Base-by-base conservation (phyloP, 2,888 invertebrate species). In the Agrotis segetum region DNA sequence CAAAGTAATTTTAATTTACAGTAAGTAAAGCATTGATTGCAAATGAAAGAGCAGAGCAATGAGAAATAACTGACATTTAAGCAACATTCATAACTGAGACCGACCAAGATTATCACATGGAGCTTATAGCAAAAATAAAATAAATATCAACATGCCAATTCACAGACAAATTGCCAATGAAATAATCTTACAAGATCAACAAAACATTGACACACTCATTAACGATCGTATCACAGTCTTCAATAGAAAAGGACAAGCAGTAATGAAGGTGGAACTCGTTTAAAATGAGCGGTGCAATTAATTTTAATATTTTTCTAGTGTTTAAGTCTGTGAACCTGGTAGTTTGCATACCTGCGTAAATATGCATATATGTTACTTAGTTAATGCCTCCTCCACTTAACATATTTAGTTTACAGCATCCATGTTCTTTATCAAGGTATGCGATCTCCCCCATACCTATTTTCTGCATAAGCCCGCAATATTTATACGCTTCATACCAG, bases 391-490 rank as follows among this genome's bases (percentile, higher is more conserved):
- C 80, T 89, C 88, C 85, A 89, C 88, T 87, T 85, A 88, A 88
- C 85, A 89, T 88, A 87, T 87, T 83, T 81, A 87, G 83, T 87
- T 88, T 88, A 87, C 86, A 85, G 86, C 87, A 84, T 88, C 85
- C 81, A 83, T 67, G 81, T 75, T 79, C 73, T 81, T 82, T 92
- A 93, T 93, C 92, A 77, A 82, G 86, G 86, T 87, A 89, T 90
- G 92, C 90, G 86, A 93, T 93, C 93, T 91, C 84, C 86, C 87
- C 79, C 88, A 87, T 88, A 88, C 87, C 88, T 91, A 91, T 91
- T 90, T 91, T 91, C 91, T 91, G 89, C 86, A 87, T 90, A 88
- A 87, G 85, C 77, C 79, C 56, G 79, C 76, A 83, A 83, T 87
- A 84, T 87, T 87, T 85, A 85, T 84, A 79, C 60, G 70, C 81